Conservation (phyloP, 2,888 invertebrate species). For the Drosophila affinis region DNA sequence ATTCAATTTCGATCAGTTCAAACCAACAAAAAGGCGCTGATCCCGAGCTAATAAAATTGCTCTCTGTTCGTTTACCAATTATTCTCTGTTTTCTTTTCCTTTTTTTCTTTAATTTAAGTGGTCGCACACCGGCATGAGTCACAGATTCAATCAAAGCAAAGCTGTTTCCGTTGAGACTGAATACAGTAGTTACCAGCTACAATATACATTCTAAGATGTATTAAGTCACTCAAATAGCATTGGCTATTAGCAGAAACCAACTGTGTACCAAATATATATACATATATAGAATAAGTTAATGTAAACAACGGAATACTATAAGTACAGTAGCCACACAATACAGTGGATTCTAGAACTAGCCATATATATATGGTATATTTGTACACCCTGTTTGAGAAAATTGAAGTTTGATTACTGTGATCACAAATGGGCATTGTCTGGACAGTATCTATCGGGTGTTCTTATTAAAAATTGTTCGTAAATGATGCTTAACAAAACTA, state of each 20-base stretch:
- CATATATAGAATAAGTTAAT: too few species aligned
- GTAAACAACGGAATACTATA: too few species aligned
- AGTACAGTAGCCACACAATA: too few species aligned
- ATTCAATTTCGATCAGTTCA: not conserved
- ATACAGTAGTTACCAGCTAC: not conserved
- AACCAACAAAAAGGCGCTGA: not conserved
- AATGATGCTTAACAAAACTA: not conserved
- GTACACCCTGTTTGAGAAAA: too few species aligned
- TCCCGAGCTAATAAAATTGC: not conserved
- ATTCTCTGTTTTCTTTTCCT: not conserved
- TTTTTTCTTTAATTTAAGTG: not conserved
- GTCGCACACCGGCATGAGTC: not conserved
- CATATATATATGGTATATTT: too few species aligned
- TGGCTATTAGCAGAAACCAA: not conserved
- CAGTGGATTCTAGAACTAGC: too few species aligned
- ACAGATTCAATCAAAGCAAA: not conserved
- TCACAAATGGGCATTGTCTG: too few species aligned
- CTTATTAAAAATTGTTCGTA: too few species aligned
- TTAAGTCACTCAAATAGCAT: too few species aligned
- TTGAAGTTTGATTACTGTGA: too few species aligned
- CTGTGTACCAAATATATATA: too few species aligned
- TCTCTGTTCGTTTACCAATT: not conserved
- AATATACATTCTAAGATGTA: not conserved
- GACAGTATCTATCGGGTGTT: too few species aligned
- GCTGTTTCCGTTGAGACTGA: not conserved